Percentiles rank a stretch among this genome's conserved stretches.
phyloP scores from a whole-genome alignment of 2,113 vertebrate species.

The Mixornis gularis region DNA sequence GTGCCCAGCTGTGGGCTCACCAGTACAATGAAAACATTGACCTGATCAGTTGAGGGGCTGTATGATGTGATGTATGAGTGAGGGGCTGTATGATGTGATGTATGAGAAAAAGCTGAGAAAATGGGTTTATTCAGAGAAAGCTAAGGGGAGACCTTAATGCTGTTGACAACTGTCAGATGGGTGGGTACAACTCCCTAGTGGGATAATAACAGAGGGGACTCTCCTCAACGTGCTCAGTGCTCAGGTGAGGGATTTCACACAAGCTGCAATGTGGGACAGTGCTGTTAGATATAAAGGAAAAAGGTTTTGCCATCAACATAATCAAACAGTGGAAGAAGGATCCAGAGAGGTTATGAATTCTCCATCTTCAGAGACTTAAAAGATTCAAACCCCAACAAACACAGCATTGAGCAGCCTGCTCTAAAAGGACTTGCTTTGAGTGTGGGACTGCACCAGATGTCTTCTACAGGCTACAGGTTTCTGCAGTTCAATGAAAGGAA shows the following conservation, averaged over 20 bases:
- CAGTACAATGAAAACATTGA: neutral
- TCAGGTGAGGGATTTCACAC: neutral
- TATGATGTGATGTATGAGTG: neutral
- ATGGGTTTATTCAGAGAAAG: neutral
- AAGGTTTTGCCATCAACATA: accelerated
- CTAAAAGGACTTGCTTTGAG: neutral
- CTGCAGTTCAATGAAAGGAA: neutral
- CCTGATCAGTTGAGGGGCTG: neutral
- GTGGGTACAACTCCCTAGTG: neutral
- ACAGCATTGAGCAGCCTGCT: neutral
- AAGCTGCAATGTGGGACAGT: neutral
- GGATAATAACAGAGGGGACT: neutral
- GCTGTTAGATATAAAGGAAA: neutral
- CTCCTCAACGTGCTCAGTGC: neutral
- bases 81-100: neutral
- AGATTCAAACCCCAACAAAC: neutral
- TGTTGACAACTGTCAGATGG: neutral
- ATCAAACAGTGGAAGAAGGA: neutral
- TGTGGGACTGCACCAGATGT: neutral
- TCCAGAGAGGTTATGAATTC: neutral
- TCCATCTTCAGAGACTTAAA: neutral
- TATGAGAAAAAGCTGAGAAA: neutral
- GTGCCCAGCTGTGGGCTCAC: neutral
- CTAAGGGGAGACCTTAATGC: neutral
- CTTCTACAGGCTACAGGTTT: neutral